phyloP scores from a whole-genome alignment of 64 coral and sea anemone species.

The Actinia equina region DNA sequence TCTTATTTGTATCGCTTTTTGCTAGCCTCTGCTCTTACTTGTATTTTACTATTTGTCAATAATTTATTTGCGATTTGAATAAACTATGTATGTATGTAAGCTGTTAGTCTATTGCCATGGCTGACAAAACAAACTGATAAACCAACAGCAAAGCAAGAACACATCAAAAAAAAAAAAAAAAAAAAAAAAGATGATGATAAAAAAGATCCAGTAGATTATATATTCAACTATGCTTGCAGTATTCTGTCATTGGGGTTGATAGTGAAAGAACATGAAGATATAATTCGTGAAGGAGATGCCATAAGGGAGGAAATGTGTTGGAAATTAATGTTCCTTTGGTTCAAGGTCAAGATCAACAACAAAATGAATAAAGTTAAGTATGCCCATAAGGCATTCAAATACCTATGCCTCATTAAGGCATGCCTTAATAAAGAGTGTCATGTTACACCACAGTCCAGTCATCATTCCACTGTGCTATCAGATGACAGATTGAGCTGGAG shows the following conservation, averaged over 20 bases:
- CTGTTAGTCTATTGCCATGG: constrained; percentile 10
- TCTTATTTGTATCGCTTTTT: too few species aligned
- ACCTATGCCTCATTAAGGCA: constrained; percentile 19
- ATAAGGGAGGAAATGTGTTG: constrained; percentile 25
- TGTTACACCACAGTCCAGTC: constrained; percentile 16
- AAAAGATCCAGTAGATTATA: constrained; percentile 4
- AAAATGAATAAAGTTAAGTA: constrained; percentile 20
- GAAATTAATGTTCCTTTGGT: constrained; percentile 34
- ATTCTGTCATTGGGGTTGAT: constrained; percentile 17
- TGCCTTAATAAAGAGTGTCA: not conserved
- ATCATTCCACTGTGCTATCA: not conserved
- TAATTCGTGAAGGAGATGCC: constrained; percentile 39
- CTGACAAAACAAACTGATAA: not conserved
- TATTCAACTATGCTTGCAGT: constrained; percentile 12
- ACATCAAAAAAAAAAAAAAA: too few species aligned
- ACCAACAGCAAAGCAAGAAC: not conserved
- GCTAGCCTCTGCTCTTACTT: too few species aligned
- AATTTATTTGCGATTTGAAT: too few species aligned
- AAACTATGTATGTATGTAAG: too few species aligned
- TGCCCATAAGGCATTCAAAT: constrained; percentile 29
- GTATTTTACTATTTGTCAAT: too few species aligned
- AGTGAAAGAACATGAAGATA: constrained; percentile 22
- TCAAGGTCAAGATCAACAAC: constrained; percentile 32
- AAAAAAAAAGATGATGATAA: not conserved
- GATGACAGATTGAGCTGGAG: constrained; percentile 12